Evolutionary conservation across 1,140 invertebrate genomes (phyloP).

Genomic region (Scaptodrosophila lebanonensis): DNA sequence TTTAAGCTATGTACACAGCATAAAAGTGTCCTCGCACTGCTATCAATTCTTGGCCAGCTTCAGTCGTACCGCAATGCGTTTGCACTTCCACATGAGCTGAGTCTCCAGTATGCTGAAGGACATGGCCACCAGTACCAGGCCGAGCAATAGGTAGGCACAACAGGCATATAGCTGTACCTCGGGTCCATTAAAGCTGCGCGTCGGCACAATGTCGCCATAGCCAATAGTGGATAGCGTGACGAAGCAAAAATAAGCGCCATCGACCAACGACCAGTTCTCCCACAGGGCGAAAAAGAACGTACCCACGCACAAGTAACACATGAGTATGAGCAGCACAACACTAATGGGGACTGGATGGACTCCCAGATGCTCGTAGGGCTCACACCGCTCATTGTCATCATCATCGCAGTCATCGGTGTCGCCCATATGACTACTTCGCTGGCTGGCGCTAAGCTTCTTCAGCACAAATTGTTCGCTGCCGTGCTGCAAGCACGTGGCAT

Average conservation of each 20-base stretch:
- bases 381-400: slow-evolving; percentile 32
- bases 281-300: slow-evolving; percentile 84
- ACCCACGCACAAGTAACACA: slow-evolving; percentile 84
- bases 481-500: slow-evolving; percentile 50
- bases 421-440: not conserved
- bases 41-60: slow-evolving; percentile 70
- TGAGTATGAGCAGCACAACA: slow-evolving; percentile 83
- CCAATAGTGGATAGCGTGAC: slow-evolving; percentile 92
- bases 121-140: slow-evolving; percentile 93
- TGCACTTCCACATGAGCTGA: slow-evolving; percentile 88
- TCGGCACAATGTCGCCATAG: slow-evolving; percentile 88
- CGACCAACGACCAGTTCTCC: slow-evolving; percentile 88
- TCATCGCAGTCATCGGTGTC: slow-evolving; percentile 18
- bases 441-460: slow-evolving; percentile 40
- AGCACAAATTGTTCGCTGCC: slow-evolving; percentile 66
- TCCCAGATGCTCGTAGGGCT: slow-evolving; percentile 5
- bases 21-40: slow-evolving; percentile 1
- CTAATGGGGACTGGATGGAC: slow-evolving; percentile 83
- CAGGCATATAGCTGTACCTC: slow-evolving; percentile 88
- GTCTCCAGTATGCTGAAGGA: slow-evolving; percentile 95
- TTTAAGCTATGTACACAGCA: slow-evolving; percentile 19
- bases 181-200: slow-evolving; percentile 81
- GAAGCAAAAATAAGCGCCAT: slow-evolving; percentile 92
- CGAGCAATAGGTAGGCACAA: slow-evolving; percentile 91
- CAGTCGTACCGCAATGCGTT: slow-evolving; percentile 80